Evolutionary conservation across 2,113 vertebrate genomes (phyloP), one percentile per base, ranked within the genome.

Genomic region (Daphoenositta chrysoptera): DNA sequence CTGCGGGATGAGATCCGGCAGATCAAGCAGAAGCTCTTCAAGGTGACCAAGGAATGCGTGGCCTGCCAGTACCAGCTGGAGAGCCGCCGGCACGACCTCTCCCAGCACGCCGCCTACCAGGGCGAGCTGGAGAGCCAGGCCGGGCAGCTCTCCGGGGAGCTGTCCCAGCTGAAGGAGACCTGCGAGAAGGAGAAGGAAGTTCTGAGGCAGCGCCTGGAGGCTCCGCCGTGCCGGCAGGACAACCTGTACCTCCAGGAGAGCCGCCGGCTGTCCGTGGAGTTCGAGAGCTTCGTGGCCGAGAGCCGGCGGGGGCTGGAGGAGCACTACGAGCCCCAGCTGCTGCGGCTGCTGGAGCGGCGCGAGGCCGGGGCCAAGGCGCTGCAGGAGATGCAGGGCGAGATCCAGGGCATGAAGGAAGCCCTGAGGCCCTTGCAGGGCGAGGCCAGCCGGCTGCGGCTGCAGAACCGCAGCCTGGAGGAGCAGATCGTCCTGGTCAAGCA

Each of bases 251-350:
- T 99, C 33, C 98, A 98, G 48, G 97, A 98, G 92, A 98, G 98
- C 94, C 98, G 98, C 16, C 97, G 98, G 81, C 97, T 98, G 20
- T 99, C 99, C 13, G 58, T 95, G 69, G 98, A 99, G 93, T 97
- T 99, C 20, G 98, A 99, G 97, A 98, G 98, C 83, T 98, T 99
- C 42, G 96, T 99, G 96, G 98, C 98, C 2, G 96, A 98, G 48
- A 98, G 98, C 54, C 98, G 98, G n/a, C 98, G 97, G 72, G 97
- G 97, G 11, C 97, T 99, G 83, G 98, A 99, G 90, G 97, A 99
- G 44, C 98, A 98, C 93, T 99, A 99, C 7, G 98, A 99, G 78
- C 99, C 99, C 7, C 98, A 99, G 33, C 96, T 99, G 79, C 94
- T 99, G 94, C 97, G 98, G n/a, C 97, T 99, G 91, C 93, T 99